Evolutionary conservation across 30 jellyfish, hydroid and myxozoan species (phyloP).

Genomic region (Aurelia aurita complex sp. Pacific): DNA sequence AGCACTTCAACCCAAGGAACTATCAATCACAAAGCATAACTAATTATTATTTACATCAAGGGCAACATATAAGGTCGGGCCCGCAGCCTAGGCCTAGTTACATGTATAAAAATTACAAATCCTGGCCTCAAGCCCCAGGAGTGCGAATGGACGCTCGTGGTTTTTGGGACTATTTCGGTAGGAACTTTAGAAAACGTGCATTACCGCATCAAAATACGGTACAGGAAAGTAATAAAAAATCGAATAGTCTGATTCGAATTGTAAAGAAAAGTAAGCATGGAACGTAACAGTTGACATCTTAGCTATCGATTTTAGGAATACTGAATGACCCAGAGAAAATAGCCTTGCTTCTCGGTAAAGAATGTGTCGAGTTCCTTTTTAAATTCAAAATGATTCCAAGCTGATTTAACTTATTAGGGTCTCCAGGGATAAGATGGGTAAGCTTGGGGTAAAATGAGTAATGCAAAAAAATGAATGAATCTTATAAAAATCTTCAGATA

Average conservation of each 20-base stretch:
- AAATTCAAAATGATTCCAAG: too few relatives aligned
- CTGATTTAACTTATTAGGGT: too few relatives aligned
- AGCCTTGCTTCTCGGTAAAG: too few relatives aligned
- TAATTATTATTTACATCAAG: slow-evolving; percentile 49
- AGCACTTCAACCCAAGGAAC: slow-evolving; percentile 58
- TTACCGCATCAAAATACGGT: neutral
- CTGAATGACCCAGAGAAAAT: too few relatives aligned
- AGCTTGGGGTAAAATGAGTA: too few relatives aligned
- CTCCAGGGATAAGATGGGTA: too few relatives aligned
- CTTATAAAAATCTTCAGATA: too few relatives aligned
- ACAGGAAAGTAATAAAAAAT: neutral
- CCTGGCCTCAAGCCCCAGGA: slow-evolving; percentile 23
- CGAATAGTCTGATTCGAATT: slow-evolving; percentile 31
- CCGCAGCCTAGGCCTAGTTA: slow-evolving; percentile 32
- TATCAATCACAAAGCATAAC: slow-evolving; percentile 60
- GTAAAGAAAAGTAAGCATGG: slow-evolving; percentile 6
- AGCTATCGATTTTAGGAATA: too few relatives aligned
- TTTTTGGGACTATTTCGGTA: slow-evolving; percentile 93
- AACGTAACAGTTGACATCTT: too few relatives aligned
- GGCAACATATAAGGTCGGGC: slow-evolving; percentile 12
- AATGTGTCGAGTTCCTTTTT: too few relatives aligned
- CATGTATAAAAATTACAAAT: slow-evolving; percentile 20
- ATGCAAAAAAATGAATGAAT: too few relatives aligned
- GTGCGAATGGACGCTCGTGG: slow-evolving; percentile 50
- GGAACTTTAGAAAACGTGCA: slow-evolving; percentile 45